Evolutionary conservation across 2,888 invertebrate genomes (phyloP), one percentile per base, ranked within the genome.

Genomic region (Ptilodon capucinus): DNA sequence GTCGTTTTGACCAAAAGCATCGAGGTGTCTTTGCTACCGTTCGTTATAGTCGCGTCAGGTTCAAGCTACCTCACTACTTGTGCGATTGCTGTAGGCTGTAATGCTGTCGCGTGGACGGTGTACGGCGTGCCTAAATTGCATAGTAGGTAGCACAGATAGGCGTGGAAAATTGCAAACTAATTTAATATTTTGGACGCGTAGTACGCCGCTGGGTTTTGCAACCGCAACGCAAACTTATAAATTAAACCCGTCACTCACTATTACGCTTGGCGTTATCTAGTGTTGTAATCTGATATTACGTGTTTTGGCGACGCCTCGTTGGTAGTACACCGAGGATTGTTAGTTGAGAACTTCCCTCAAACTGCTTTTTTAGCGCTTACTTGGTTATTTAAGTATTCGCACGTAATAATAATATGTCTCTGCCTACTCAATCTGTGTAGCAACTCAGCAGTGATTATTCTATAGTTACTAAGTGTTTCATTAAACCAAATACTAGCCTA

Each of bases 131-230:
- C 42, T 44, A 44, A 46, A 46, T 49, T 58, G 51, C 50, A 53
- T 46, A 54, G 63, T 52, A 36, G 42, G 63, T 52, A 36, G 42
- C 44, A 50, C 38, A 40, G 42, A 34, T 38, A 46, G 55, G 63
- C 59, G 58, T 68, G 67, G 55, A 68, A 66, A 67, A 71, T 70
- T 61, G 61, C 66, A 53, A 57, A 51, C 56, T 54, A 57, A 67
- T 70, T 76, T 66, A 64, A 68, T 70, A 78, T 76, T 78, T 72
- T 51, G 57, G 50, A 40, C 71, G 64, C 77, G 75, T 79, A 65
- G 57, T n/a, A 46, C 36, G 53, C 34, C 47, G 57, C 42, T 57
- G 58, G 57, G 57, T 75, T 70, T 71, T 60, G 75, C 67, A 77
- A 76, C 61, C 52, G 49, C 48, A 32, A 44, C 51, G 49, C 54